A percentile compares a stretch with the other conserved stretches of the same genome.
These are phyloP conservation scores for Esox masquinongy DNA, from an alignment of 2,797 vertebrate genomes.

Conservation along the genomic window DNA sequence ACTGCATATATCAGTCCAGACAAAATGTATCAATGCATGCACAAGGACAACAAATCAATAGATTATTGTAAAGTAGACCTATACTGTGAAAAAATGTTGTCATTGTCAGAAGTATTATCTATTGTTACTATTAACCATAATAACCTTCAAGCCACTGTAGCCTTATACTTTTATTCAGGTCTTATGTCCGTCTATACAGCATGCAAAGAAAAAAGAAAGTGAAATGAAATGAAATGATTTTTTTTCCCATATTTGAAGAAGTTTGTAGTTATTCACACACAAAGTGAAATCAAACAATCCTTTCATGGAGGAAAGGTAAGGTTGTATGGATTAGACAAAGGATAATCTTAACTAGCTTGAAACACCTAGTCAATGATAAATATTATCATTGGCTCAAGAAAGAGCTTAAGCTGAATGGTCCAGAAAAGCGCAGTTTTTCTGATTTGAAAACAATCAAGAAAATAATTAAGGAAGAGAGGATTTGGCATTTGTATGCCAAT, in stretches of 20 bases:
- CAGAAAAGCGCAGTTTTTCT: constrained; percentile 15
- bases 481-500: background rate
- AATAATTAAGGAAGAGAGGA: constrained; percentile 14
- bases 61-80: background rate
- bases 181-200: constrained; percentile 4
- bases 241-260: constrained; percentile 20
- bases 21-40: background rate
- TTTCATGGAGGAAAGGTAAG: constrained; percentile 39
- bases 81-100: background rate
- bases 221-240: background rate
- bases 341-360: constrained; percentile 4
- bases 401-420: constrained; percentile 48
- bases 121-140: background rate
- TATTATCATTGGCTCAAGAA: constrained; percentile 68
- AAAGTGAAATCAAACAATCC: background rate
- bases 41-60: background rate
- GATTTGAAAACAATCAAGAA: constrained; percentile 31
- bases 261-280: background rate
- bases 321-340: background rate
- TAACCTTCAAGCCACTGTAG: background rate
- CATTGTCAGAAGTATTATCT: constrained; percentile 3
- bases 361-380: constrained; percentile 37
- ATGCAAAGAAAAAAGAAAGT: constrained; percentile 19
- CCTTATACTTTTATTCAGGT: background rate
- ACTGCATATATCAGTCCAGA: background rate